Conservation (phyloP, 1,140 invertebrate genomes). For the Pomacea maculata region DNA sequence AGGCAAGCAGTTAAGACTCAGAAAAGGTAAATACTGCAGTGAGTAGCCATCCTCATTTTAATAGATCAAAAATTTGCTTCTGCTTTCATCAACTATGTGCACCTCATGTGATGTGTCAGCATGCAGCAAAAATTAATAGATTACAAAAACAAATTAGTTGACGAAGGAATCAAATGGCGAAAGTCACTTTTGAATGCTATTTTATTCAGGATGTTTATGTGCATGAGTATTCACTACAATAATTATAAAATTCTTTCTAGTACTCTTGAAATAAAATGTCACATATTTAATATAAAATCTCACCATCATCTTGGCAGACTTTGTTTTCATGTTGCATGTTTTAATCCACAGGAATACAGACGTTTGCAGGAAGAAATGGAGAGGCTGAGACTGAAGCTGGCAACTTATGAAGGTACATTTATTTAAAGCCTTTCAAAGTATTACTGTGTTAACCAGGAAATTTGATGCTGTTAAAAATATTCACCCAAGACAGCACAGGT, state of each 20-base stretch:
- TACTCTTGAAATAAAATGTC: neutral
- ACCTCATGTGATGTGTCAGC: too few species aligned
- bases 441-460: neutral
- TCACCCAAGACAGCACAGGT: neutral
- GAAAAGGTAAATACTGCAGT: too few species aligned
- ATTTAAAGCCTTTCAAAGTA: neutral
- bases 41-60: too few species aligned
- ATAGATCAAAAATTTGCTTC: too few species aligned
- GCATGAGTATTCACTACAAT: neutral
- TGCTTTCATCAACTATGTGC: too few species aligned
- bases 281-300: neutral
- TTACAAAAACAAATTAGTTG: too few species aligned
- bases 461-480: neutral
- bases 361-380: constrained; percentile 18
- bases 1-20: too few species aligned
- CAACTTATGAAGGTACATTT: constrained; percentile 9
- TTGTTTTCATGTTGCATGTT: too few species aligned
- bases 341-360: constrained; percentile 10
- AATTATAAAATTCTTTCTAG: neutral
- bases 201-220: too few species aligned
- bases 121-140: too few species aligned
- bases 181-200: too few species aligned
- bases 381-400: constrained; percentile 4
- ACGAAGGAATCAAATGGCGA: too few species aligned
- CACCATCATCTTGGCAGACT: neutral